phyloP scores from a whole-genome alignment of 2,113 vertebrate genomes.

The Myocastor coypus region DNA sequence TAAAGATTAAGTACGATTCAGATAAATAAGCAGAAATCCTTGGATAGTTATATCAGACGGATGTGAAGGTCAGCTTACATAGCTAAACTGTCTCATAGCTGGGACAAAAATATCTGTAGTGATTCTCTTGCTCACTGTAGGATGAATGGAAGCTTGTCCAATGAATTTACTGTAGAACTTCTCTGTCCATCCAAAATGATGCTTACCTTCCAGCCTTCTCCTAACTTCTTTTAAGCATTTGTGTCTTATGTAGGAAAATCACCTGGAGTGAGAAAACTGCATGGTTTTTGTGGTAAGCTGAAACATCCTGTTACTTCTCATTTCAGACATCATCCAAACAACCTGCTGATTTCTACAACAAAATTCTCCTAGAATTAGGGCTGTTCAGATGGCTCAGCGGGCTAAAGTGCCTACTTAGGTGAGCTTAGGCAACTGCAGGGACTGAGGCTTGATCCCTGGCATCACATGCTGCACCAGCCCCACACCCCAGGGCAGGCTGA shows the following conservation, averaged over 20 bases:
- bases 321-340: neutral
- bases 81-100: neutral
- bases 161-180: neutral
- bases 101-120: neutral
- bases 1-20: neutral
- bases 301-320: neutral
- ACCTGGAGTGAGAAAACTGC: neutral
- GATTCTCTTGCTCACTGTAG: neutral
- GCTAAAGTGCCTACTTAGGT: too few species aligned
- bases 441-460: too few species aligned
- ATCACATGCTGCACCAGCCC: too few species aligned
- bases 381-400: too few species aligned
- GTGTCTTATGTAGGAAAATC: neutral
- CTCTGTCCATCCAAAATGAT: constrained; percentile 31
- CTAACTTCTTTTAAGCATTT: neutral
- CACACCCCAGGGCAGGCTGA: too few species aligned
- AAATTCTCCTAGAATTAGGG: neutral
- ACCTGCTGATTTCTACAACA: neutral
- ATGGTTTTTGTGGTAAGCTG: neutral
- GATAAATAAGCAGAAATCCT: neutral
- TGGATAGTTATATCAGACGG: neutral
- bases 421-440: too few species aligned
- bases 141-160: neutral
- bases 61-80: neutral
- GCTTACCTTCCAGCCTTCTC: neutral